Evolutionary conservation across 2,797 vertebrate genomes (phyloP).

Genomic region (Threskiornis aethiopicus): DNA sequence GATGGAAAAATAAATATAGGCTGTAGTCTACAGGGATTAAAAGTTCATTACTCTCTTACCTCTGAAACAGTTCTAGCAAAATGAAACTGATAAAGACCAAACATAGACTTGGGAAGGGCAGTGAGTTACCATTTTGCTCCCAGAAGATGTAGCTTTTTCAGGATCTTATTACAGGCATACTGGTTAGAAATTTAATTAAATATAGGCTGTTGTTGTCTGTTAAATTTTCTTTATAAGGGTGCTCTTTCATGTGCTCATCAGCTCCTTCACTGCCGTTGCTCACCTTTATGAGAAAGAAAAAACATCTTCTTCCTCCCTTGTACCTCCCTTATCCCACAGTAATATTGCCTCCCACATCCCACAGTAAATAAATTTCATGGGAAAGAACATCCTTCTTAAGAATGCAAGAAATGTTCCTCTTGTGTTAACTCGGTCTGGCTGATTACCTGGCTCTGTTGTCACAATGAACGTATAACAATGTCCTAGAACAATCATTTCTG

Average conservation of each 20-base stretch:
- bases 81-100: background rate
- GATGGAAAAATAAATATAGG: background rate
- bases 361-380: background rate
- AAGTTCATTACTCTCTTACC: background rate
- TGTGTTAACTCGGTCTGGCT: background rate
- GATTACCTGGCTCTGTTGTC: background rate
- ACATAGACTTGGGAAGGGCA: background rate
- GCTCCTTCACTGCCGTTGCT: background rate
- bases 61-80: background rate
- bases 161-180: background rate
- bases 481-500: background rate
- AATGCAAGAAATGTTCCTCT: background rate
- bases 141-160: background rate
- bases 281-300: background rate
- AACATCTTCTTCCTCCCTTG: background rate
- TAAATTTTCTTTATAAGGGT: background rate
- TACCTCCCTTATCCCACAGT: background rate
- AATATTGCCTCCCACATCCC: background rate
- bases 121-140: background rate
- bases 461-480: background rate
- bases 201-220: background rate
- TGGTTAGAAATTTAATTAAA: background rate
- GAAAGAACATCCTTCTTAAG: background rate
- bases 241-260: background rate
- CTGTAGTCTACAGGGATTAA: background rate